Percentiles rank a stretch among this genome's conserved stretches.
phyloP scores from a whole-genome alignment of 2,113 vertebrate genomes.

The Chaetops frenatus region DNA sequence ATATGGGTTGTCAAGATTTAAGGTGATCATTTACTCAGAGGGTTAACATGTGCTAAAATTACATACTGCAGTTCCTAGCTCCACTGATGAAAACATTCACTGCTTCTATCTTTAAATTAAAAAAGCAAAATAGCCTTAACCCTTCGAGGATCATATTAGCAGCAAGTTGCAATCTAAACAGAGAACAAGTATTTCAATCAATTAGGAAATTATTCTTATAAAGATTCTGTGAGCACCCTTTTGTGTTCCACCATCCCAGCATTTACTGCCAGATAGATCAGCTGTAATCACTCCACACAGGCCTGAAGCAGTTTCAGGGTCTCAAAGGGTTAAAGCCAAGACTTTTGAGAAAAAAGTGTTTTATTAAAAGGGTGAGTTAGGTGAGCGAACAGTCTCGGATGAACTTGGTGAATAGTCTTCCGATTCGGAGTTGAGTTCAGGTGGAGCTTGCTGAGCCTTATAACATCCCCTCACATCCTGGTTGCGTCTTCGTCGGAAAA shows the following conservation, averaged over 20 bases:
- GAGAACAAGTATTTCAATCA: slow-evolving; percentile 57
- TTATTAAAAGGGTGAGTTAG: slow-evolving; percentile 91
- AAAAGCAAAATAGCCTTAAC: slow-evolving; percentile 74
- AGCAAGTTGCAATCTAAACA: slow-evolving; percentile 69
- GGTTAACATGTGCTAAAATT: slow-evolving; percentile 73
- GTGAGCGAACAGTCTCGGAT: slow-evolving; percentile 90
- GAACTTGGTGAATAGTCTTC: slow-evolving; percentile 93
- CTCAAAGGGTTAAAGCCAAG: slow-evolving; percentile 80
- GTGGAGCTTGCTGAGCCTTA: slow-evolving; percentile 75
- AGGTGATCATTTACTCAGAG: slow-evolving; percentile 70
- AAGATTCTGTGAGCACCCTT: slow-evolving; percentile 67
- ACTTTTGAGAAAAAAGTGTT: slow-evolving; percentile 70
- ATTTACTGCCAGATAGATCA: slow-evolving; percentile 53
- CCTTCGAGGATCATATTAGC: slow-evolving; percentile 75
- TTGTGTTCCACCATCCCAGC: slow-evolving; percentile 52
- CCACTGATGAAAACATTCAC: slow-evolving; percentile 76
- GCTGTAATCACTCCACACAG: slow-evolving; percentile 62
- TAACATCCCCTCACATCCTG: slow-evolving; percentile 83
- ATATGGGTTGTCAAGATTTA: slow-evolving; percentile 15
- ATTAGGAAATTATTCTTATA: slow-evolving; percentile 61
- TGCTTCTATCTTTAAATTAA: slow-evolving; percentile 72
- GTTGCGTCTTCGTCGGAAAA: slow-evolving; percentile 96
- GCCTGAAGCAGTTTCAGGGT: slow-evolving; percentile 66
- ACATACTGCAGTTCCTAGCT: slow-evolving; percentile 71
- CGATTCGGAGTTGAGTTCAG: slow-evolving; percentile 88